Percentiles rank a stretch among this genome's conserved stretches.
phyloP scores from a whole-genome alignment of 2,888 invertebrate species.

The Agapostemon virescens region DNA sequence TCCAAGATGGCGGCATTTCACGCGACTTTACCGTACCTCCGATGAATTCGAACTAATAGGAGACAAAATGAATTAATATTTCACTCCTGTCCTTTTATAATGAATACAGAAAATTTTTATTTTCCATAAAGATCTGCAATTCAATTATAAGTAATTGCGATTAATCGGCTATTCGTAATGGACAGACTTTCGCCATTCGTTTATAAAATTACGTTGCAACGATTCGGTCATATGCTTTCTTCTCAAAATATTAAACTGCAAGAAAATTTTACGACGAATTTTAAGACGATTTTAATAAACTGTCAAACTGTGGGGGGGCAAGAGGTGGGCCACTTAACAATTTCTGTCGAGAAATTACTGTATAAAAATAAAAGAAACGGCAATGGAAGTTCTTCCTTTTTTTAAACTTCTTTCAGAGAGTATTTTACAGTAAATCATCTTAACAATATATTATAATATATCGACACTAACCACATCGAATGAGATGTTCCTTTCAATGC shows the following conservation, averaged over 20 bases:
- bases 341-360: background rate
- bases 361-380: background rate
- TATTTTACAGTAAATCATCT: conserved; percentile 35
- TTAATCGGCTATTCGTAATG: background rate
- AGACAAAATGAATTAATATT: too few relatives aligned
- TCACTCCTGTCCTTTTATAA: too few relatives aligned
- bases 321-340: background rate
- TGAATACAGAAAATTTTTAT: too few relatives aligned
- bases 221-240: background rate
- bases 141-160: background rate
- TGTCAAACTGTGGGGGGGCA: too few relatives aligned
- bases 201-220: background rate
- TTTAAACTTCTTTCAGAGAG: background rate
- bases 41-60: too few relatives aligned
- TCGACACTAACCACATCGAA: background rate
- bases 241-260: background rate
- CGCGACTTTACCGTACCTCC: too few relatives aligned
- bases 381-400: background rate
- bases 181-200: background rate
- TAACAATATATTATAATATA: conserved; percentile 37
- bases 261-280: too few relatives aligned
- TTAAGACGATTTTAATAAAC: background rate
- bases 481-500: background rate
- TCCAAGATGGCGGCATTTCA: too few relatives aligned
- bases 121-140: too few relatives aligned